Evolutionary conservation across 1,140 invertebrate genomes (phyloP), one percentile per base, ranked within the genome.

Genomic region (Gonioctena quinquepunctata): DNA sequence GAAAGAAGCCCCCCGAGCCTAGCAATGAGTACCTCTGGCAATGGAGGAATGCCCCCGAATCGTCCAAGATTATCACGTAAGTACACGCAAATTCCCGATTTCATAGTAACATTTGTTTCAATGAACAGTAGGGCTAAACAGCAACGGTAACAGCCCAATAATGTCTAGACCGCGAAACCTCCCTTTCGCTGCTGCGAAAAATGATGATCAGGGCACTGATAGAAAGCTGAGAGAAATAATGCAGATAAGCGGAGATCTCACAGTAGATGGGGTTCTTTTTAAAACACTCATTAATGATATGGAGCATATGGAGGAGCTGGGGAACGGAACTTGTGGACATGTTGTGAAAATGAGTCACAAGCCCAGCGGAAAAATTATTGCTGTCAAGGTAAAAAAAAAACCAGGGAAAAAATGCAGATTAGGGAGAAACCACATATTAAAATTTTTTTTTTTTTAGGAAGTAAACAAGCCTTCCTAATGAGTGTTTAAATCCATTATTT

Each of bases 251-350:
- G 95, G 95, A 56, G 92, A 95, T 71, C 83, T 97, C 28, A 95
- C 88, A 71, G 92, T 97, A 65, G 89, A 94, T 78, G 92, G 91
- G 0, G 83, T 90, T 76, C 89, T 90, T 79, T 94, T 94, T 85
- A 88, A 90, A 26, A 94, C 93, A n/a, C 90, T 92, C 71, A 93
- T 96, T 76, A 90, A 92, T 76, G 95, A 98, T 79, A 86, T 98
- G 77, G 90, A 95, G 77, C 90, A 94, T 76, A 83, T 97, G 28
- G 94, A 95, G 6, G 96, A 98, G 83, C 85, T 99, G 52, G 97
- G 97, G 66, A 95, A 94, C 83, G 97, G 97, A 3, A 98, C 96
- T 5, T 98, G 95, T 84, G 96, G 96, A n/a, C 95, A 97, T 85
- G 97, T 99, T 6, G 93, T 97, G 1, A 96, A 97, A 85, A 98